A percentile compares a stretch with the other conserved stretches of the same genome.
phyloP scores from a whole-genome alignment of 2,113 vertebrate genomes.

The Sturnira hondurensis region DNA sequence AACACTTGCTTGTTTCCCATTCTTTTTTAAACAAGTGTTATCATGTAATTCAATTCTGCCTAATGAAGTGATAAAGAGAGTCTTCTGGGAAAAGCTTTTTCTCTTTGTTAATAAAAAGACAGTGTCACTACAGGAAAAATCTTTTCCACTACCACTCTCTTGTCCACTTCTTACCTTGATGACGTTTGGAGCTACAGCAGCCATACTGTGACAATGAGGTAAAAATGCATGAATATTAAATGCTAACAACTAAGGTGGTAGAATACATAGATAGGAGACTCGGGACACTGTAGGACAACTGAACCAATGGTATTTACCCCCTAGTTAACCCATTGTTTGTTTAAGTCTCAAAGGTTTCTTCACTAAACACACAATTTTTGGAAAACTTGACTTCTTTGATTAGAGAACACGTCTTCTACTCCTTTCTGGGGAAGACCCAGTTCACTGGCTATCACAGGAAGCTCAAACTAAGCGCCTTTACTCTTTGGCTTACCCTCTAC shows the following conservation, averaged over 20 bases:
- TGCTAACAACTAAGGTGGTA: neutral
- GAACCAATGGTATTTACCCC: neutral
- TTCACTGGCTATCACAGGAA: neutral
- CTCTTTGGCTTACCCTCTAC: neutral
- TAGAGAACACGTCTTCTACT: neutral
- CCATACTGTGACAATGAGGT: neutral
- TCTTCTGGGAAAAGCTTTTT: neutral
- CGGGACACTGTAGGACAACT: neutral
- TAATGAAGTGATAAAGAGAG: neutral
- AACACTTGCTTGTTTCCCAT: neutral
- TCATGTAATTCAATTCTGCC: neutral
- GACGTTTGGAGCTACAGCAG: neutral
- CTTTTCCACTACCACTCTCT: neutral
- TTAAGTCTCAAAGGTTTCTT: neutral
- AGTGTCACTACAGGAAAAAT: neutral
- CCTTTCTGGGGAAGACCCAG: neutral
- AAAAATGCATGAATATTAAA: neutral
- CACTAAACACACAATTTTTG: neutral
- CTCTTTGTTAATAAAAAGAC: neutral
- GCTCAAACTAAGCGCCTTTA: neutral
- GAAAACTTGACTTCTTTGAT: neutral
- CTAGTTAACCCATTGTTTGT: neutral
- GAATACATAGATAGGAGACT: neutral
- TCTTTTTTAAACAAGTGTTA: neutral
- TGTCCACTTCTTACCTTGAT: neutral